phyloP scores from a whole-genome alignment of 2,888 invertebrate species.

The Mesochorus sp. region DNA sequence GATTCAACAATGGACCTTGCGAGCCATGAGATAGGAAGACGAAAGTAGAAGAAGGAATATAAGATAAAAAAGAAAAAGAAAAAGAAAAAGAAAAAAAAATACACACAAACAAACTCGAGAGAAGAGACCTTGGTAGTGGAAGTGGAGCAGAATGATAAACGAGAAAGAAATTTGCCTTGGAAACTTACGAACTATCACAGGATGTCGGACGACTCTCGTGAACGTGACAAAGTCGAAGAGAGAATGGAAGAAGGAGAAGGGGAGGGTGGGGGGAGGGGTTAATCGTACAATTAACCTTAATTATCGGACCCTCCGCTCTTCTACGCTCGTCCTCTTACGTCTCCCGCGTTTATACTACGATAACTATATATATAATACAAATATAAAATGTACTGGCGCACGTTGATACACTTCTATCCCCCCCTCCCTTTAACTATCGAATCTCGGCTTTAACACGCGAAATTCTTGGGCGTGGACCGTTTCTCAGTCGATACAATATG shows the following conservation, averaged over 20 bases:
- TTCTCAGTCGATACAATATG: too few relatives aligned
- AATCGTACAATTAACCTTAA: constrained; percentile 69
- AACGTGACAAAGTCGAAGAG: constrained; percentile 4
- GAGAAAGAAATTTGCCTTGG: constrained; percentile 14
- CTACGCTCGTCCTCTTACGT: constrained; percentile 28
- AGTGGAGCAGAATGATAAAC: not conserved
- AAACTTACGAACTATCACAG: not conserved
- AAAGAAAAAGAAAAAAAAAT: too few relatives aligned
- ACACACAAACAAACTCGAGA: not conserved
- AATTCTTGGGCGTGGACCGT: too few relatives aligned
- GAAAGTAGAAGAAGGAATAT: not conserved
- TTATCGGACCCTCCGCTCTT: constrained; percentile 61
- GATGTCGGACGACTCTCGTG: constrained; percentile 10
- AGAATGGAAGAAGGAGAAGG: not conserved
- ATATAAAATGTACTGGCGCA: constrained; percentile 8
- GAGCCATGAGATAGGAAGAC: not conserved
- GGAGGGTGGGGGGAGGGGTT: constrained; percentile 58
- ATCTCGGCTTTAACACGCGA: too few relatives aligned
- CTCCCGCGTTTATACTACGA: constrained; percentile 5
- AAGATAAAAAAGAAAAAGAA: not conserved
- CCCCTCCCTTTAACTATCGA: too few relatives aligned
- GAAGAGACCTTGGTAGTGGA: not conserved
- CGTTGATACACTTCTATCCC: constrained; percentile 13
- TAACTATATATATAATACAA: not conserved
- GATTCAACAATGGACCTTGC: not conserved